Conservation (phyloP, 2,888 invertebrate genomes). For the Agrochola circellaris region DNA sequence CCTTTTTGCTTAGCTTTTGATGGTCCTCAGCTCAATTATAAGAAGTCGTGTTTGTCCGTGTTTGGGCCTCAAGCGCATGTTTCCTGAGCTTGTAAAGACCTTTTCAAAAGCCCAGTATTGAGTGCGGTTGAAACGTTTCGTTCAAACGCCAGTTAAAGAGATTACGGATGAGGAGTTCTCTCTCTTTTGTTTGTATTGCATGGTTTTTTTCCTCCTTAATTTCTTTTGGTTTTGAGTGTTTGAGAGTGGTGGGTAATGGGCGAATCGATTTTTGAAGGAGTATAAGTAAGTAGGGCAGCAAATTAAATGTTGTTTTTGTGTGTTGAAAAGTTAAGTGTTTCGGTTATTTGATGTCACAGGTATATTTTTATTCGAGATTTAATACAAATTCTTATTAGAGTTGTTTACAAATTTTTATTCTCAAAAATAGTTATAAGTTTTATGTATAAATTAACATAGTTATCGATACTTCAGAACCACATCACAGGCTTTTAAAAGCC, state of each 20-base stretch:
- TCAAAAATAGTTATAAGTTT: no score
- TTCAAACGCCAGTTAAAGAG: constrained; percentile 73
- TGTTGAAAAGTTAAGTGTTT: constrained; percentile 7
- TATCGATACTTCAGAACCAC: no score
- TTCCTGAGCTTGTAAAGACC: constrained; percentile 61
- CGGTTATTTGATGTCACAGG: constrained; percentile 23
- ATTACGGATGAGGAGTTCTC: constrained; percentile 71
- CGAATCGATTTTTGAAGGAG: constrained; percentile 52
- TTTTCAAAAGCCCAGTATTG: constrained; percentile 69
- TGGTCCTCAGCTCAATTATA: constrained; percentile 52
- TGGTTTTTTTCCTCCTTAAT: constrained; percentile 62
- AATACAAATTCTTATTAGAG: neutral
- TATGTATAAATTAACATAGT: no score
- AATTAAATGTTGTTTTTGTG: constrained; percentile 25
- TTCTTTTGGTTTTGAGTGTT: constrained; percentile 66
- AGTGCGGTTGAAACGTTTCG: constrained; percentile 71
- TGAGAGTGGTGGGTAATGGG: constrained; percentile 59
- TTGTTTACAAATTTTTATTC: no score
- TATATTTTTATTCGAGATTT: neutral
- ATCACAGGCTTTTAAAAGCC: no score
- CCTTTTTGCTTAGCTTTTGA: constrained; percentile 45
- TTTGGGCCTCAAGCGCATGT: constrained; percentile 59
- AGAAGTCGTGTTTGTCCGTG: constrained; percentile 65
- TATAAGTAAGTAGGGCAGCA: constrained; percentile 33
- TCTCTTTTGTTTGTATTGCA: constrained; percentile 70